phyloP scores from a whole-genome alignment of 2,888 invertebrate genomes.

The Hedya salicella region DNA sequence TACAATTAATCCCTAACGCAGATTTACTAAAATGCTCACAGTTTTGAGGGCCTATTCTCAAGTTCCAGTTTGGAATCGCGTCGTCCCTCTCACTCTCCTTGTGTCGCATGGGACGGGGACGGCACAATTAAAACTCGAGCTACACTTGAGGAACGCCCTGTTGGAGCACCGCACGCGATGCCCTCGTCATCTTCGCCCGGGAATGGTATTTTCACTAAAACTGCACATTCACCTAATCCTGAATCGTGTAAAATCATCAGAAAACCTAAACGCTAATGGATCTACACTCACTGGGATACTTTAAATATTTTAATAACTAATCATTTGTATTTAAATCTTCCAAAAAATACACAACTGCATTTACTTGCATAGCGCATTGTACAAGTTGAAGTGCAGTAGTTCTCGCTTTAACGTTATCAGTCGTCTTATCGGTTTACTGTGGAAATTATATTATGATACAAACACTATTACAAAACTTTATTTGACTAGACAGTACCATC shows the following conservation, averaged over 20 bases:
- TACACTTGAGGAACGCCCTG: neutral
- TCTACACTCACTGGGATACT: constrained; percentile 38
- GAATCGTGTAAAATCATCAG: constrained; percentile 29
- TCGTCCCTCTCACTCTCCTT: neutral
- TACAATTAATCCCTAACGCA: constrained; percentile 49
- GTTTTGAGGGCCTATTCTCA: neutral
- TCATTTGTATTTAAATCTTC: constrained; percentile 36
- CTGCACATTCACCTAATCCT: constrained; percentile 20
- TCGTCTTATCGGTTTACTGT: constrained; percentile 62
- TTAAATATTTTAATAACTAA: constrained; percentile 25
- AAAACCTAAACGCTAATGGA: constrained; percentile 37
- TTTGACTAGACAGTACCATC: constrained; percentile 83
- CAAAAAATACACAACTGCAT: constrained; percentile 37
- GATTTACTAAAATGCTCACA: constrained; percentile 50
- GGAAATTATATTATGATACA: constrained; percentile 75
- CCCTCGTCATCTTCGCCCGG: neutral
- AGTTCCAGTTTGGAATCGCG: neutral
- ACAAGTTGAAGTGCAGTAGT: constrained; percentile 45
- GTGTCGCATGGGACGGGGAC: neutral
- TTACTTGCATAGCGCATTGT: constrained; percentile 44
- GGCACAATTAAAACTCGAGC: neutral
- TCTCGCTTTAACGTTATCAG: constrained; percentile 55
- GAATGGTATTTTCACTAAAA: constrained; percentile 29
- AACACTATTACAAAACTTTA: constrained; percentile 76
- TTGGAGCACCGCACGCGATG: neutral